A percentile compares a stretch with the other conserved stretches of the same genome.
Conservation (phyloP, 2,113 vertebrate genomes). For the Pomatorhinus ruficollis region DNA sequence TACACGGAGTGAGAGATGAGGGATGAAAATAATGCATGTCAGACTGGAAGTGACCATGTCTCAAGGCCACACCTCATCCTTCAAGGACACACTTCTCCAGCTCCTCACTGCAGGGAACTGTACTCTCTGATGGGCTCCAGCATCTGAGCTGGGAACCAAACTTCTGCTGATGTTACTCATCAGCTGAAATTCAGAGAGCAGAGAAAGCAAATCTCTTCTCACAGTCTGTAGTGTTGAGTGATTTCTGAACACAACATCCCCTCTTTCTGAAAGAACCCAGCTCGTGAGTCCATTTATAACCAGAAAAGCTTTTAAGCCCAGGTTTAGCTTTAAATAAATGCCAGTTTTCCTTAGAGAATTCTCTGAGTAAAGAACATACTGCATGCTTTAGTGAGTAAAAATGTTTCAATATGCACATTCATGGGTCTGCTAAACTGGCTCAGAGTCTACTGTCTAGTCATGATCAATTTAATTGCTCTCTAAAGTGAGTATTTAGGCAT, state of each 20-base stretch:
- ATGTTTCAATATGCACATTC: not conserved
- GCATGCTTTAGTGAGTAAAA: not conserved
- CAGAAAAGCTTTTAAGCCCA: slow-evolving; percentile 39
- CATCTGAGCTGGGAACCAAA: not conserved
- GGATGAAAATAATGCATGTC: not conserved
- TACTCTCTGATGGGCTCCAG: not conserved
- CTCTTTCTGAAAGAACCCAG: not conserved
- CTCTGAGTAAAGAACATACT: not conserved
- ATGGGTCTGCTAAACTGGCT: not conserved
- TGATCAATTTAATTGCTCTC: not conserved
- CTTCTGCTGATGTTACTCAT: not conserved
- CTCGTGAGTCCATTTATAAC: not conserved
- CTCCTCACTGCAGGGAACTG: not conserved
- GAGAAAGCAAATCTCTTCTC: not conserved
- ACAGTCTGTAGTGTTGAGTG: not conserved
- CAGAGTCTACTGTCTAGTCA: not conserved
- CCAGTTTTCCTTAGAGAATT: slow-evolving; percentile 13
- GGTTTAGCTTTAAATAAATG: slow-evolving; percentile 47
- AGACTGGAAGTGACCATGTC: not conserved
- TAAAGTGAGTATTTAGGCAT: not conserved
- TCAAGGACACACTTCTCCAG: not conserved
- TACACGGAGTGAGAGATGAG: not conserved
- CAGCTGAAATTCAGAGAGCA: not conserved
- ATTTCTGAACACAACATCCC: not conserved
- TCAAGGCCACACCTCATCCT: not conserved